Evolutionary conservation across 2,888 invertebrate genomes (phyloP), one percentile per base, ranked within the genome.

Genomic region (Mamestra brassicae): DNA sequence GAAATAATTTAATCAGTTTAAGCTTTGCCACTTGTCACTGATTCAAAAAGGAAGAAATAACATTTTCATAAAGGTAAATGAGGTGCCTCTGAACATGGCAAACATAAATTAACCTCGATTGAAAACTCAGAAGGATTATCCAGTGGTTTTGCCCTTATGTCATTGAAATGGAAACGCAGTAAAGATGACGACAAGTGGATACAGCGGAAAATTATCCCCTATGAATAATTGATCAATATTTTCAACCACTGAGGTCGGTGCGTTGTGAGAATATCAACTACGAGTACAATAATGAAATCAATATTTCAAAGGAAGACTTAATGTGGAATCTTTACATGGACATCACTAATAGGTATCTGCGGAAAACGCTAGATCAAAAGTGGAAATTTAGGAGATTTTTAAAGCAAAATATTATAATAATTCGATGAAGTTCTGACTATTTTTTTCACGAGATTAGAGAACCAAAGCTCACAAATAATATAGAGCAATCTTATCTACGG

Each of bases 151-250:
- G 36, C 63, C 60, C 60, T 55, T 36, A 63, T 38, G 38, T 73
- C 64, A 69, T 80, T 81, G 5, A 68, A 55, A 67, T 47, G 75
- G 26, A 57, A 63, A 54, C 58, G 55, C 52, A 38, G 36, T 58
- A 55, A 26, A 60, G 36, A 76, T 69, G 57, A 54, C 61, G 54
- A 50, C 50, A 47, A 66, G 17, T 58, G 15, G 71, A 81, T 58
- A 71, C 34, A 58, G 66, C 57, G 81, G 77, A 50, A 80, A 71
- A 71, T 77, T 55, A 42, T 63, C 45, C 52, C 57, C 10, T 15
- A 67, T 71, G 66, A 77, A 77, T 81, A 66, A 81, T 79, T 58
- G 54, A 81, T 81, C 54, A 63, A 80, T 78, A 72, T 78, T 80
- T 80, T 82, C 36, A 60, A 77, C 57, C 52, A 68, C 15, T 11